phyloP scores from a whole-genome alignment of 2,888 invertebrate species.

The Himalopsyche kuldschensis region DNA sequence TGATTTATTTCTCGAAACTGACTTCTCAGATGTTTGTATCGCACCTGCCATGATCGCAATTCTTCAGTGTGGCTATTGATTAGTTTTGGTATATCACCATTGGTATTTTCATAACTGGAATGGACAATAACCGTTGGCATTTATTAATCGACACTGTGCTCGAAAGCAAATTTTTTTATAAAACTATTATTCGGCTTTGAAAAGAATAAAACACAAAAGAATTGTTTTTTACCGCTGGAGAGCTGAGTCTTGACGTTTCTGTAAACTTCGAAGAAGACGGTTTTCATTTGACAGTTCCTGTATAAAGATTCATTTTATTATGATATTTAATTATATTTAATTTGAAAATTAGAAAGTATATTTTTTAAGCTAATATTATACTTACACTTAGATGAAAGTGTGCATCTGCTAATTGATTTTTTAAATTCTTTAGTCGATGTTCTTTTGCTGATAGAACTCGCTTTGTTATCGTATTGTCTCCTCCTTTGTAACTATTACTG shows the following conservation, averaged over 20 bases:
- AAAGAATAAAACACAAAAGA: not conserved
- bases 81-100: constrained; percentile 76
- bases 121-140: too few relatives aligned
- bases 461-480: constrained; percentile 54
- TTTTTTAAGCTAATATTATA: not conserved
- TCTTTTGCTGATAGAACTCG: constrained; percentile 77
- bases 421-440: constrained; percentile 72
- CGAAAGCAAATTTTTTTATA: not conserved
- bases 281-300: constrained; percentile 74
- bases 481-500: constrained; percentile 42
- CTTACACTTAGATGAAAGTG: constrained; percentile 65
- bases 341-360: not conserved
- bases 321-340: too few relatives aligned
- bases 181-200: not conserved
- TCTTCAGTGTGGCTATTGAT: constrained; percentile 79
- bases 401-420: constrained; percentile 78
- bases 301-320: constrained; percentile 1
- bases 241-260: constrained; percentile 79
- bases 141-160: too few relatives aligned
- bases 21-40: constrained; percentile 67
- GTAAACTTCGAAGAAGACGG: constrained; percentile 71
- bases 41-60: constrained; percentile 69
- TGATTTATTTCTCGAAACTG: constrained; percentile 65
- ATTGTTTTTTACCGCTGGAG: constrained; percentile 61
- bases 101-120: constrained; percentile 70